Evolutionary conservation across 1,140 invertebrate species (phyloP).

Genomic region (Caenorhabditis inopinata): DNA sequence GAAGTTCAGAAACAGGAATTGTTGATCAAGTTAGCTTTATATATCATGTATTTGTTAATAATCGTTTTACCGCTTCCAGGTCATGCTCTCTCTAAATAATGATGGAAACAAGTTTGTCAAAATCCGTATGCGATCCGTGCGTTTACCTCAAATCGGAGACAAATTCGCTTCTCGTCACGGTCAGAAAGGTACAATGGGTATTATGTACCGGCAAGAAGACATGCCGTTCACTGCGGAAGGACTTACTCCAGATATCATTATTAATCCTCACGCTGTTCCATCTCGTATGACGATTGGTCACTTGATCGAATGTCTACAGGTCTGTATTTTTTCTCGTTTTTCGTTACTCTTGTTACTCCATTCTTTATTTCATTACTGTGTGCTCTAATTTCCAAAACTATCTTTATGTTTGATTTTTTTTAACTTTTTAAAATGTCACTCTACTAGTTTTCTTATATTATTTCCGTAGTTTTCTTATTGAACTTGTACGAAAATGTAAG

Average conservation of each 20-base stretch:
- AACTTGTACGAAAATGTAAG: too few species aligned
- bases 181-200: constrained; percentile 98
- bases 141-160: constrained; percentile 97
- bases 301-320: constrained; percentile 98
- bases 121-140: constrained; percentile 92
- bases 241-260: constrained; percentile 95
- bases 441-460: too few species aligned
- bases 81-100: constrained; percentile 90
- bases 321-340: constrained; percentile 76
- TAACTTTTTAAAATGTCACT: too few species aligned
- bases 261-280: constrained; percentile 97
- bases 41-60: too few species aligned
- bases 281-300: constrained; percentile 99
- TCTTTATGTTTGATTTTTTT: too few species aligned
- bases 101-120: constrained; percentile 99
- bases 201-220: constrained; percentile 90
- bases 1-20: constrained; percentile 96
- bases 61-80: constrained; percentile 64
- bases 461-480: too few species aligned
- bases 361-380: too few species aligned
- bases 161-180: constrained; percentile 98
- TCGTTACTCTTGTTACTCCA: too few species aligned
- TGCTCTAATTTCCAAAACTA: too few species aligned
- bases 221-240: constrained; percentile 96
- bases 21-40: constrained; percentile 84